Base-by-base conservation (phyloP, 2,888 invertebrate genomes). In the Chironomus tentans region DNA sequence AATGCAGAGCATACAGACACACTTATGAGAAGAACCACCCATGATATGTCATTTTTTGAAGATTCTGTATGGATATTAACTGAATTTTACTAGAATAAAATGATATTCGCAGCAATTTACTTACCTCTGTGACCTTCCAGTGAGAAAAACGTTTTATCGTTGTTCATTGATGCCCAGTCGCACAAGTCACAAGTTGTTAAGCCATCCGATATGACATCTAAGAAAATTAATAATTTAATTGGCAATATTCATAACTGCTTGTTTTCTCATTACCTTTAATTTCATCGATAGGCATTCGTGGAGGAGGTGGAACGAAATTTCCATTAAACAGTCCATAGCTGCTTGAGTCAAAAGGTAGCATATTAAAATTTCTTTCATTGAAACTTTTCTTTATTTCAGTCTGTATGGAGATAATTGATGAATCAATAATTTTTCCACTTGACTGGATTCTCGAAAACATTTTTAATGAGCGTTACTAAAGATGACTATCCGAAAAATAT, bases 1-100 rank as follows among this genome's bases (percentile, higher is more conserved):
- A 89, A 86, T 77, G 91, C 91, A 77, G 91, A 91, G 80, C 89
- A 85, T 79, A 91, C 83, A 47, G 91, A 91, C 78, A 91, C 91
- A 82, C 91, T 89, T 78, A 90, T 87, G 80, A 91, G 82, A 71
- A 90, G 90, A 78, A 91, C 83, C 68, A 90, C 87, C 91, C 90
- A 91, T 79, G 90, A 89, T 79, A 90, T 83, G 83, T 89, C 89
- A 56, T 56, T 56, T 5, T 56, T 56, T 76, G 88, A 87, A 80
- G 83, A 83, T 79, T 84, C 84, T 15, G 12, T 22, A 18, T 56
- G 71, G 24, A 61, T 15, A 15, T 46, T 70, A 47, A 62, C 38
- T 68, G 13, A 68, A 12, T 22, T 21, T 28, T 18, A 46, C n/a
- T 71, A 38, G 10, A 21, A 13, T 47, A 24, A 7, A 15, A 56